Evolutionary conservation across 2,113 vertebrate genomes (phyloP), one percentile per base, ranked within the genome.

Genomic region (Archocentrus centrarchus): DNA sequence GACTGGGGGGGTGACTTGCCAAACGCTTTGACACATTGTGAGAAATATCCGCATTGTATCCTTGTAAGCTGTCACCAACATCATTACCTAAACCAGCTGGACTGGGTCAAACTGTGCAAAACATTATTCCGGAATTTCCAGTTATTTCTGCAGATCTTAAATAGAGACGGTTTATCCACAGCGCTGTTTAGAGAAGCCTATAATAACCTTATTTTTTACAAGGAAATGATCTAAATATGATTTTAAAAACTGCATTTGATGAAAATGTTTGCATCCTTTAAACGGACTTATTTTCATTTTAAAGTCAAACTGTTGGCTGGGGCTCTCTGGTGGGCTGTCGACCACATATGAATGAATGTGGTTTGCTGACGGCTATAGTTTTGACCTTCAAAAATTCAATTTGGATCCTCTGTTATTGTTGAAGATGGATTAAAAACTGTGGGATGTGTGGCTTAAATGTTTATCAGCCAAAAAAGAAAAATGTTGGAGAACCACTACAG

Each of bases 1-100:
- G 17, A 30, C n/a, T 13, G 24, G 55, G 24, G 30, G 79, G 87
- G 85, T 39, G 91, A 79, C n/a, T 60, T 59, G 89, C 93, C 96
- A 96, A 96, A 97, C 95, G 95, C 93, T 97, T 94, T 95, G 94
- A 95, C 96, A 96, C 95, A 93, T 93, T 95, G 95, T 95, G 95
- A 93, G 95, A 96, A 95, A 93, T 92, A 95, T 93, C 93, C 90
- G 88, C 91, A 93, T 95, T 96, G 94, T 96, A 94, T 93, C 91
- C 88, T 85, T 92, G 88, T 83, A 75, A 89, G 92, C 91, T 93
- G 95, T 96, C 94, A 94, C 82, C 92, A 80, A 39, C 85, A 41
- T 83, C 75, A 90, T 92, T 86, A 93, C 85, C 83, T 53, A 24
- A 77, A 68, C 24, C 68, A 3, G 27, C 30, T 77, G 27, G 39